Percentiles rank a stretch among this genome's conserved stretches.
Evolutionary conservation across 2,888 invertebrate species (phyloP).

Genomic region (Microctonus hyperodae): DNA sequence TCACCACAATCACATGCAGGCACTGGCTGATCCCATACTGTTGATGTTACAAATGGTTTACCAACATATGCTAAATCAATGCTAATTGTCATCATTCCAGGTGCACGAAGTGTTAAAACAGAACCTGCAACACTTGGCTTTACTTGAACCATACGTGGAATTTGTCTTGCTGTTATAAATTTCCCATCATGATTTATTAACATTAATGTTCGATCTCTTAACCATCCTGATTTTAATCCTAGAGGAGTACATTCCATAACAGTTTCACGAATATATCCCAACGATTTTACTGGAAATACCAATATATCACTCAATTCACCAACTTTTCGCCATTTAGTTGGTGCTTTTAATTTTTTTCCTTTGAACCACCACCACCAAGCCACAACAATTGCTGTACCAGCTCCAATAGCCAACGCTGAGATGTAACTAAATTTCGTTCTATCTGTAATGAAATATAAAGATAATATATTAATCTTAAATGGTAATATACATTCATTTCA

Average conservation of each 20-base stretch:
- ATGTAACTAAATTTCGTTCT: constrained; percentile 50
- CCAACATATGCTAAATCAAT: constrained; percentile 64
- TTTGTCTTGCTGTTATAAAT: constrained; percentile 68
- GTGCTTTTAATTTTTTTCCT: constrained; percentile 49
- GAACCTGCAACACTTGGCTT: constrained; percentile 65
- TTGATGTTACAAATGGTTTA: constrained; percentile 61
- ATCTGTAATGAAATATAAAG: constrained; percentile 43
- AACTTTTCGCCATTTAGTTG: constrained; percentile 67
- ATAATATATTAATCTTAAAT: no score
- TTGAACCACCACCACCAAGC: constrained; percentile 50
- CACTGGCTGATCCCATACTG: constrained; percentile 68
- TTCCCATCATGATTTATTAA: constrained; percentile 67
- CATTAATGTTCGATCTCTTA: constrained; percentile 70
- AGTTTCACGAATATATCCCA: constrained; percentile 64
- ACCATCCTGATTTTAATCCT: constrained; percentile 67
- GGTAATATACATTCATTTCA: no score
- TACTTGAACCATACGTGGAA: constrained; percentile 67
- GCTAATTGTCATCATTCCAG: constrained; percentile 67
- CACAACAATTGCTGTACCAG: constrained; percentile 50
- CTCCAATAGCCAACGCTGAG: constrained; percentile 52
- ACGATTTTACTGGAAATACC: constrained; percentile 70
- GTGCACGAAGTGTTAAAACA: constrained; percentile 66
- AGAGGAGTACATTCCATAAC: constrained; percentile 67
- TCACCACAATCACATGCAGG: constrained; percentile 77
- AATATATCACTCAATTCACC: constrained; percentile 67